Evolutionary conservation across 2,888 invertebrate genomes (phyloP).

Genomic region (Orchesella flavescens): DNA sequence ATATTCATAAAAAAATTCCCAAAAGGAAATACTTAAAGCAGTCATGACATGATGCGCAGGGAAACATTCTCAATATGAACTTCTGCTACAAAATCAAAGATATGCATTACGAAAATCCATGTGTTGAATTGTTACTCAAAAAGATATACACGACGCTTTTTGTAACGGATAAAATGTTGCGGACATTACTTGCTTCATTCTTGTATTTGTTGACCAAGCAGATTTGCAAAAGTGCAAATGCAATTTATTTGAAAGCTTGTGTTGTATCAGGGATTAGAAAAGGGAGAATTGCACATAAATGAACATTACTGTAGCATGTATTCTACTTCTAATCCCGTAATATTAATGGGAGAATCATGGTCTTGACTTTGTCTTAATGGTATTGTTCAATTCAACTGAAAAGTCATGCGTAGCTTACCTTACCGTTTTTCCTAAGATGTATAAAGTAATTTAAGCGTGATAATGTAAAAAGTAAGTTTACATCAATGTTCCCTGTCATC

Average conservation of each 20-base stretch:
- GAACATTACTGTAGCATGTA: constrained; percentile 4
- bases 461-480: too few relatives aligned
- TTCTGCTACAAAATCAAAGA: neutral
- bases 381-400: constrained; percentile 22
- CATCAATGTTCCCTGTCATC: too few relatives aligned
- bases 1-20: neutral
- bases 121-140: neutral
- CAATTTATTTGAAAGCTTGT: too few relatives aligned
- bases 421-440: constrained; percentile 21
- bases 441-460: neutral
- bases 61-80: neutral
- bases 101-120: neutral
- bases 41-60: neutral
- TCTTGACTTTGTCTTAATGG: constrained; percentile 33
- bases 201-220: too few relatives aligned
- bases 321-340: constrained; percentile 45
- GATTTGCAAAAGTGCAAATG: too few relatives aligned
- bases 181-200: too few relatives aligned
- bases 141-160: neutral
- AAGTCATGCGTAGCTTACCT: constrained; percentile 50
- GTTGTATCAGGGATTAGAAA: too few relatives aligned
- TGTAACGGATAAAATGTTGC: too few relatives aligned
- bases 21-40: neutral
- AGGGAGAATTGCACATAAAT: too few relatives aligned
- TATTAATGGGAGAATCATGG: constrained; percentile 45